phyloP scores from a whole-genome alignment of 2,888 invertebrate species.

The Aleiodes testaceus region DNA sequence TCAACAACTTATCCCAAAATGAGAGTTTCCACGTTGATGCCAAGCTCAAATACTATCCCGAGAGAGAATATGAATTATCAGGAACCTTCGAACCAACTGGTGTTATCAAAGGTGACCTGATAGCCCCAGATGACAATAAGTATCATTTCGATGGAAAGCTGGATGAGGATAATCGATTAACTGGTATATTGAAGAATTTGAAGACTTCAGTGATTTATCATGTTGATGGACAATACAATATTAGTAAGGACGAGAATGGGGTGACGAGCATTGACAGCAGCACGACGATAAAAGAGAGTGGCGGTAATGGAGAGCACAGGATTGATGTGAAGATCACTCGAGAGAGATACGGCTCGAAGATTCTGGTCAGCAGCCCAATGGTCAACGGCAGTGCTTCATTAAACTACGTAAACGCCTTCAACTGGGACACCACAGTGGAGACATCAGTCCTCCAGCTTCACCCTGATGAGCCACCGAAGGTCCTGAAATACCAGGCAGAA shows the following conservation, averaged over 20 bases:
- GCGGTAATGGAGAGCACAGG: slow-evolving; percentile 1
- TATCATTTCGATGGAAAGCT: slow-evolving; percentile 58
- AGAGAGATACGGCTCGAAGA: slow-evolving; percentile 53
- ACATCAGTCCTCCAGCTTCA: slow-evolving; percentile 35
- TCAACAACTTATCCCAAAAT: slow-evolving; percentile 56
- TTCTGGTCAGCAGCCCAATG: slow-evolving; percentile 41
- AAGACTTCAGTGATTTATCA: slow-evolving; percentile 43
- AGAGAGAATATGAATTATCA: slow-evolving; percentile 56
- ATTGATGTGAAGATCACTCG: slow-evolving; percentile 54
- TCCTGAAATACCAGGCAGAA: slow-evolving; percentile 52
- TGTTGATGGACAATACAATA: slow-evolving; percentile 43
- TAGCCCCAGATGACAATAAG: slow-evolving; percentile 56
- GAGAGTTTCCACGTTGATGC: slow-evolving; percentile 54
- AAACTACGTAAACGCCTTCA: slow-evolving; percentile 59
- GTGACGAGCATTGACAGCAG: slow-evolving; percentile 4
- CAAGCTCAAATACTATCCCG: slow-evolving; percentile 54
- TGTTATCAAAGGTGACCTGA: slow-evolving; percentile 53
- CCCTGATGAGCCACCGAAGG: background rate
- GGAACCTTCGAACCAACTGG: slow-evolving; percentile 53
- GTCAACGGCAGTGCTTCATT: slow-evolving; percentile 54
- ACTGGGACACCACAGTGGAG: slow-evolving; percentile 59
- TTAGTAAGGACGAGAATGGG: slow-evolving; percentile 43
- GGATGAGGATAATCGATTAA: slow-evolving; percentile 52
- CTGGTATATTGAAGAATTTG: slow-evolving; percentile 59
- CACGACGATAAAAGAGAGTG: slow-evolving; percentile 25